A percentile compares a stretch with the other conserved stretches of the same genome.
These are phyloP conservation scores for Leptodirus hochenwartii DNA, from an alignment of 2,888 invertebrate genomes.

Conservation along the genomic window DNA sequence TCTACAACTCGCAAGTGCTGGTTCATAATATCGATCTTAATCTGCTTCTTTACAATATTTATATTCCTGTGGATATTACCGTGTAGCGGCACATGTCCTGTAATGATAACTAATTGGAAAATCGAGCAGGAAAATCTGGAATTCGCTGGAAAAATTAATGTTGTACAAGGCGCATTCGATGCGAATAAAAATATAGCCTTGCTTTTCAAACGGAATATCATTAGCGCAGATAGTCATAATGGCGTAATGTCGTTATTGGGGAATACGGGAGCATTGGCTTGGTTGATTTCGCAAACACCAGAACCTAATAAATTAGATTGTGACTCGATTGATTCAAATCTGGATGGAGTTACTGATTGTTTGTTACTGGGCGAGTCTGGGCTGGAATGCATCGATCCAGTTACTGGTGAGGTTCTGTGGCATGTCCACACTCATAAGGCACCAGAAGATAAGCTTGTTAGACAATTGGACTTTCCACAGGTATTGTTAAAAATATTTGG, in stretches of 20 bases:
- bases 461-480: conserved; percentile 43
- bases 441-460: conserved; percentile 30
- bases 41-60: conserved; percentile 51
- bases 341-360: conserved; percentile 54
- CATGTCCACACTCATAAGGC: conserved; percentile 37
- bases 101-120: conserved; percentile 48
- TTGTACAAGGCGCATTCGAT: conserved; percentile 43
- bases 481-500: too few species aligned
- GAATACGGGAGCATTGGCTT: conserved; percentile 48
- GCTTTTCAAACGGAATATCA: conserved; percentile 50
- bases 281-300: conserved; percentile 49
- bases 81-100: conserved; percentile 50
- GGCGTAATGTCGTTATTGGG: conserved; percentile 28
- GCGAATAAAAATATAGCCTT: conserved; percentile 54
- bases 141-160: conserved; percentile 48
- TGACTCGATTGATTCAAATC: conserved; percentile 50
- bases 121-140: conserved; percentile 49
- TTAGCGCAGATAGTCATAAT: conserved; percentile 32
- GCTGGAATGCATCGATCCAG: conserved; percentile 39
- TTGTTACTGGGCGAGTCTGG: conserved; percentile 55
- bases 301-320: conserved; percentile 59
- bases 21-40: conserved; percentile 48
- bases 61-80: conserved; percentile 61
- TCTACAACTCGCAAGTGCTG: conserved; percentile 46
- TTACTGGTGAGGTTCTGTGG: conserved; percentile 41